Evolutionary conservation across 1,140 invertebrate species (phyloP).

Genomic region (Hylyphantes graminicola): DNA sequence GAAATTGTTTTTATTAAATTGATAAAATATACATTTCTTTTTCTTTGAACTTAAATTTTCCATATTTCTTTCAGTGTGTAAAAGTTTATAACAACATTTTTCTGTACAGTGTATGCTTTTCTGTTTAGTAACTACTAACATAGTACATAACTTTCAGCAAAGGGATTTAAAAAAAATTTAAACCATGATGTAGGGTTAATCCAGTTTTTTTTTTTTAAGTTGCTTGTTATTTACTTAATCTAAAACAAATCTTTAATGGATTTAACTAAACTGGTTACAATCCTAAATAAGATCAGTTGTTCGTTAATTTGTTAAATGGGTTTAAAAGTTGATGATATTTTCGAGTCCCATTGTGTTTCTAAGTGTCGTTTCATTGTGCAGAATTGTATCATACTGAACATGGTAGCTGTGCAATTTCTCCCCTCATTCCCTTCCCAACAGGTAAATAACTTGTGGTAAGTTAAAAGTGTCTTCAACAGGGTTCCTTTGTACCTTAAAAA

Average conservation of each 20-base stretch:
- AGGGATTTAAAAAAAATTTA: too few relatives aligned
- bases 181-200: too few relatives aligned
- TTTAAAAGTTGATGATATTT: slow-evolving; percentile 1
- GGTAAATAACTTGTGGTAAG: slow-evolving; percentile 37
- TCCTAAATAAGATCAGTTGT: neutral
- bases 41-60: too few relatives aligned
- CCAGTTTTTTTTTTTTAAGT: neutral
- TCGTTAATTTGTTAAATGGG: neutral
- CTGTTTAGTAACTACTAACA: too few relatives aligned
- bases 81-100: too few relatives aligned
- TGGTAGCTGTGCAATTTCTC: slow-evolving; percentile 24
- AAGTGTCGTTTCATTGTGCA: slow-evolving; percentile 49
- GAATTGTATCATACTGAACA: slow-evolving; percentile 37
- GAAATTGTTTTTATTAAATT: too few relatives aligned
- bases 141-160: too few relatives aligned
- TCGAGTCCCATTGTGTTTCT: slow-evolving; percentile 16
- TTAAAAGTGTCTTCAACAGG: neutral
- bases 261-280: neutral
- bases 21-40: too few relatives aligned
- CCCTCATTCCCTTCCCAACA: neutral
- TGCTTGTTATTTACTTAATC: too few relatives aligned
- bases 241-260: neutral
- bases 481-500: too few relatives aligned
- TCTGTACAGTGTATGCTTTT: too few relatives aligned
- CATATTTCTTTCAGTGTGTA: too few relatives aligned